Evolutionary conservation across 2,888 invertebrate genomes (phyloP).

Genomic region (Disparrhopalites patrizii): DNA sequence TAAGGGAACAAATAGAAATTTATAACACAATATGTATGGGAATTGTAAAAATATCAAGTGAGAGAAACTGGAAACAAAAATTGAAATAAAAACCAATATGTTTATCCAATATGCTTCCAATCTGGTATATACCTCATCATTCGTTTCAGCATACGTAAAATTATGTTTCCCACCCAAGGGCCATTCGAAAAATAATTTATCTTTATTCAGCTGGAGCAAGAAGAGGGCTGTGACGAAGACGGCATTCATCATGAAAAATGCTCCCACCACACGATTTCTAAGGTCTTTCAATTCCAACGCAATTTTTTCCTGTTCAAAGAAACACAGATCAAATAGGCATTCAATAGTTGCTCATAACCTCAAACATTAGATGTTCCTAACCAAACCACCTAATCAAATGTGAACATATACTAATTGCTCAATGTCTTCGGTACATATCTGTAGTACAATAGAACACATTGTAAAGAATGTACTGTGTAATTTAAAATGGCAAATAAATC

Average conservation of each 20-base stretch:
- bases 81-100: neutral
- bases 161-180: constrained; percentile 50
- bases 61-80: neutral
- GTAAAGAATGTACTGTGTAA: no score
- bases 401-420: no score
- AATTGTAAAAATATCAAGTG: no score
- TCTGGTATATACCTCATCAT: constrained; percentile 2
- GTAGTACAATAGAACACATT: neutral
- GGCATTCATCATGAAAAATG: constrained; percentile 58
- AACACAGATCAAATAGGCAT: neutral
- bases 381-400: neutral
- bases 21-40: neutral
- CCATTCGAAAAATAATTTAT: constrained; percentile 54
- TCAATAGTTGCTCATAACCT: no score
- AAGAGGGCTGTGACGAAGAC: constrained; percentile 58
- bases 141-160: constrained; percentile 42
- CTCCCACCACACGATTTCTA: constrained; percentile 54
- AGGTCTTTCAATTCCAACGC: constrained; percentile 52
- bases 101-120: neutral
- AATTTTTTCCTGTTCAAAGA: constrained; percentile 44
- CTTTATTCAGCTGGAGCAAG: constrained; percentile 56
- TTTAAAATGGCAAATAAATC: no score
- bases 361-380: no score
- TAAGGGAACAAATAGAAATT: neutral
- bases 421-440: no score